Conservation (phyloP, 2,888 invertebrate species). For the Microchrysa polita region DNA sequence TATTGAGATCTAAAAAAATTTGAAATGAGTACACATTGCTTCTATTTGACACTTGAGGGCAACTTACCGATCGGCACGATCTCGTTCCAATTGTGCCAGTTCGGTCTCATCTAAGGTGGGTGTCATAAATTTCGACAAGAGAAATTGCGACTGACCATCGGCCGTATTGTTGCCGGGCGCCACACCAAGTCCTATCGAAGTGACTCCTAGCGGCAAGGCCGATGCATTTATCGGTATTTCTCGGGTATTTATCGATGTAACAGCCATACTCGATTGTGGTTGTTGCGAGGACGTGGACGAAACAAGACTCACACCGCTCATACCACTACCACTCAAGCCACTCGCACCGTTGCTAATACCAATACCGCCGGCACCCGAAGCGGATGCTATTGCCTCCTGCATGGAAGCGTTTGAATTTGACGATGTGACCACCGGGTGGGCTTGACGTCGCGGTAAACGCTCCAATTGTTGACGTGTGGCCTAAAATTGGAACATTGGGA, state of each 20-base stretch:
- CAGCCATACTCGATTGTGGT: constrained; percentile 61
- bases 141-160: constrained; percentile 60
- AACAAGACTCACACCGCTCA: constrained; percentile 52
- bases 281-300: constrained; percentile 59
- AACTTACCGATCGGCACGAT: constrained; percentile 68
- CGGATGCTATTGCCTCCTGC: constrained; percentile 64
- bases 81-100: constrained; percentile 67
- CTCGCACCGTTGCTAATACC: constrained; percentile 48
- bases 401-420: constrained; percentile 68
- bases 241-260: constrained; percentile 61
- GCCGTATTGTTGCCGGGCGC: constrained; percentile 52
- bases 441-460: constrained; percentile 84
- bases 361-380: constrained; percentile 56
- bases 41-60: background rate
- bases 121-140: constrained; percentile 67
- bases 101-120: constrained; percentile 67
- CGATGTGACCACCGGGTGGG: constrained; percentile 73
- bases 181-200: constrained; percentile 55
- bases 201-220: constrained; percentile 54
- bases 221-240: constrained; percentile 59
- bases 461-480: constrained; percentile 90
- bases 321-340: constrained; percentile 4
- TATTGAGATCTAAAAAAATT: constrained; percentile 68
- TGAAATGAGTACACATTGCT: too few relatives aligned
- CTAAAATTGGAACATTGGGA: constrained; percentile 63